Percentiles rank a stretch among this genome's conserved stretches.
Conservation (phyloP, 1,140 invertebrate species). For the Leptinotarsa undecemlineata region DNA sequence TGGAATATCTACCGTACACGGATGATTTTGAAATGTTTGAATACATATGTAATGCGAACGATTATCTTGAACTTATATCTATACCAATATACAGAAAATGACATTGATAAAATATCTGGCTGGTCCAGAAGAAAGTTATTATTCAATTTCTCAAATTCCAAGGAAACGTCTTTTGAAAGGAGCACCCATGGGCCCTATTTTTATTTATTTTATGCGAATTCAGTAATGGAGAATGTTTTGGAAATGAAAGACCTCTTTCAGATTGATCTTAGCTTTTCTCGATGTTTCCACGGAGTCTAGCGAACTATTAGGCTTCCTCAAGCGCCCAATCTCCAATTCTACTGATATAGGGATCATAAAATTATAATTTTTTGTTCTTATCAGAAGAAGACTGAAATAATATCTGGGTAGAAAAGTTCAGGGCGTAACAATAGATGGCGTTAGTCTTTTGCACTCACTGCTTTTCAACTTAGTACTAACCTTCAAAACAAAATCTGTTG, state of each 20-base stretch:
- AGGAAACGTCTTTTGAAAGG: background rate
- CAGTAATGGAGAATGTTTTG: background rate
- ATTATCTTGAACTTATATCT: background rate
- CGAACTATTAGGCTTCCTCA: background rate
- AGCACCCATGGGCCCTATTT: background rate
- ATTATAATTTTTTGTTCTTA: background rate
- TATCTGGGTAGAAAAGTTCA: too few species aligned
- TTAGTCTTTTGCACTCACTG: too few species aligned
- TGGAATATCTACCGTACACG: background rate
- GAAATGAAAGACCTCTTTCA: background rate
- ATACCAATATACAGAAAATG: too few species aligned
- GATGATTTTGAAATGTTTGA: background rate
- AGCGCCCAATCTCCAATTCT: background rate
- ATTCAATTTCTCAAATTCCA: background rate
- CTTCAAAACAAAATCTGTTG: too few species aligned
- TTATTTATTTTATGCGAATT: background rate
- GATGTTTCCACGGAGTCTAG: background rate
- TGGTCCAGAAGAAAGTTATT: background rate
- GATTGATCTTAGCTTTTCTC: background rate
- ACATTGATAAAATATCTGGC: background rate
- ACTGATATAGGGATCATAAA: background rate
- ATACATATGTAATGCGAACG: background rate
- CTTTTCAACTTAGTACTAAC: too few species aligned
- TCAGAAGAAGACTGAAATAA: too few species aligned
- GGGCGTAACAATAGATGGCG: too few species aligned